Percentiles rank a stretch among this genome's conserved stretches.
These are phyloP conservation scores for Parus major DNA, from an alignment of 2,113 vertebrate genomes.

Conservation along the genomic window DNA sequence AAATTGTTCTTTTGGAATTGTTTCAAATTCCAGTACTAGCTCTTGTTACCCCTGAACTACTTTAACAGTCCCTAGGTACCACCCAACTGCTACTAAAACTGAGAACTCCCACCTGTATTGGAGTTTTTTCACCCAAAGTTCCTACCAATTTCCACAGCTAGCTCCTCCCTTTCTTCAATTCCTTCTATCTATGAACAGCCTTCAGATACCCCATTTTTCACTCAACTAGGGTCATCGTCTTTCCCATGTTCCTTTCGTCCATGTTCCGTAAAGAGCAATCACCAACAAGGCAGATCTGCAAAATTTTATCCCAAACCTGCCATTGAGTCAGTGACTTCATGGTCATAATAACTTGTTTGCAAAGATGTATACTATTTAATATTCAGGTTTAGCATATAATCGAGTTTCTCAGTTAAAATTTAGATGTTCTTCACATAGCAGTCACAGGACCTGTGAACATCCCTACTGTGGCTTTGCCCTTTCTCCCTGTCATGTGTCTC, in stretches of 20 bases:
- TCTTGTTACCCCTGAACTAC: not conserved
- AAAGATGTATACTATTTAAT: not conserved
- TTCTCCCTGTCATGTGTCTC: not conserved
- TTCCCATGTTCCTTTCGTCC: not conserved
- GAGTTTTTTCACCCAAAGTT: not conserved
- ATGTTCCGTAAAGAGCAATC: not conserved
- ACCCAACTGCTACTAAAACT: not conserved
- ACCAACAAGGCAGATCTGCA: not conserved
- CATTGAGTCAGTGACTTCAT: not conserved
- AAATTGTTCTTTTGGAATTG: not conserved
- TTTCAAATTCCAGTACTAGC: not conserved
- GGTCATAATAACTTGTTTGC: not conserved
- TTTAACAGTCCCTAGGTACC: not conserved
- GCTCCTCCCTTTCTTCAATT: not conserved
- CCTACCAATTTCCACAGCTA: not conserved
- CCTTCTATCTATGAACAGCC: not conserved
- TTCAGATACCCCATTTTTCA: not conserved
- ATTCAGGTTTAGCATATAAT: not conserved
- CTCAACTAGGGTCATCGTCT: not conserved
- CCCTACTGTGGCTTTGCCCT: not conserved
- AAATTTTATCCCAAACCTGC: not conserved
- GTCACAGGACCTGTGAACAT: not conserved
- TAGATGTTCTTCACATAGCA: not conserved
- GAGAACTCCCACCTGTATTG: not conserved
- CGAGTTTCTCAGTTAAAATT: not conserved